These are phyloP conservation scores for Epinotia demarniana DNA, from an alignment of 2,888 invertebrate genomes.

Conservation along the genomic window DNA sequence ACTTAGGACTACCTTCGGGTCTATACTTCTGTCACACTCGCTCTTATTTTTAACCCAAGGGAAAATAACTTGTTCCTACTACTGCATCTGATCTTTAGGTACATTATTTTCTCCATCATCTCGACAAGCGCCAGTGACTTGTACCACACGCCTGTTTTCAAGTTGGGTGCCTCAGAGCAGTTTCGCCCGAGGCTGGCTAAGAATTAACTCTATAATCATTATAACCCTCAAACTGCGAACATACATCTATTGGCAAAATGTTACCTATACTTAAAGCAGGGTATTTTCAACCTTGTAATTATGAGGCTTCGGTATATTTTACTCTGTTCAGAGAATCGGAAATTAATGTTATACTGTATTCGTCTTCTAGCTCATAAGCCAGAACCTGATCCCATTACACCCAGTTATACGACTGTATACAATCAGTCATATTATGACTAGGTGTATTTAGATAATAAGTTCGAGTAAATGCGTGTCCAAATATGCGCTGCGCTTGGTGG, in stretches of 20 bases:
- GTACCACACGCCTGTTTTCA: slow-evolving; percentile 23
- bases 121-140: not conserved
- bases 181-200: slow-evolving; percentile 41
- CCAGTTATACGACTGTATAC: too few species aligned
- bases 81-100: too few species aligned
- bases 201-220: slow-evolving; percentile 45
- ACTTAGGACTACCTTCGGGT: too few species aligned
- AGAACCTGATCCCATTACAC: too few species aligned
- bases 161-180: slow-evolving; percentile 35
- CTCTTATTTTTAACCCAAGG: too few species aligned
- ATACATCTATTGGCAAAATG: slow-evolving; percentile 35
- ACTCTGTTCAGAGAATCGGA: too few species aligned
- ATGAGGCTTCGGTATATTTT: not conserved
- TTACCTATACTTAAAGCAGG: not conserved
- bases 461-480: too few species aligned
- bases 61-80: too few species aligned
- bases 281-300: slow-evolving; percentile 4
- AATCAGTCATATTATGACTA: not conserved
- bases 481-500: too few species aligned
- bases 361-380: slow-evolving; percentile 13
- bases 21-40: too few species aligned
- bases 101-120: not conserved
- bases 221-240: slow-evolving; percentile 41
- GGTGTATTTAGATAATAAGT: too few species aligned
- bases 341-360: slow-evolving; percentile 4